phyloP scores from a whole-genome alignment of 2,113 vertebrate species.

The Eudyptes chrysolophus region DNA sequence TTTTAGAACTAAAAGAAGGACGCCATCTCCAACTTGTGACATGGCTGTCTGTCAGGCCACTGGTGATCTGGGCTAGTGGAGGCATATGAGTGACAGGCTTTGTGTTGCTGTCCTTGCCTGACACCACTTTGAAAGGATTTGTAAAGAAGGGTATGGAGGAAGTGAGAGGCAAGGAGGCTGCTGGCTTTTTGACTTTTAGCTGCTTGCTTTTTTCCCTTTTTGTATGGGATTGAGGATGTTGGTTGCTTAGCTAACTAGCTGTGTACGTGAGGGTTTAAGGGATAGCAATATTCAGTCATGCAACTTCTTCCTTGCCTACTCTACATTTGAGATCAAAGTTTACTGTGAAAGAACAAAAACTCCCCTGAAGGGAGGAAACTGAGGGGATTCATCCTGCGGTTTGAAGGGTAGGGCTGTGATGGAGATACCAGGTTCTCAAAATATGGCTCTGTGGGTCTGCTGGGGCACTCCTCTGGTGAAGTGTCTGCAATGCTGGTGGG shows the following conservation, averaged over 20 bases:
- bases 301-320: background rate
- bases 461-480: background rate
- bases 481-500: rapidly evolving
- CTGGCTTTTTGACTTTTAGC: background rate
- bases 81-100: too few species aligned
- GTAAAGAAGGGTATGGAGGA: background rate
- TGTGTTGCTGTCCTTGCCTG: background rate
- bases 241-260: background rate
- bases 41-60: background rate
- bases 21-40: background rate
- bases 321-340: background rate
- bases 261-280: rapidly evolving
- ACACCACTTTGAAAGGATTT: background rate
- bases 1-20: background rate
- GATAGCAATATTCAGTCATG: background rate
- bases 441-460: background rate
- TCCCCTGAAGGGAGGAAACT: background rate
- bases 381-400: rapidly evolving
- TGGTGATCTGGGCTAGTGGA: background rate
- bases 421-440: background rate
- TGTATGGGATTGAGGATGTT: rapidly evolving
- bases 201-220: background rate
- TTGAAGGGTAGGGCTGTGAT: background rate
- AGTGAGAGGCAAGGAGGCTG: too few species aligned
- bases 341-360: background rate